Conservation (phyloP, 2,797 vertebrate species). For the Sebastes hopkinsi region DNA sequence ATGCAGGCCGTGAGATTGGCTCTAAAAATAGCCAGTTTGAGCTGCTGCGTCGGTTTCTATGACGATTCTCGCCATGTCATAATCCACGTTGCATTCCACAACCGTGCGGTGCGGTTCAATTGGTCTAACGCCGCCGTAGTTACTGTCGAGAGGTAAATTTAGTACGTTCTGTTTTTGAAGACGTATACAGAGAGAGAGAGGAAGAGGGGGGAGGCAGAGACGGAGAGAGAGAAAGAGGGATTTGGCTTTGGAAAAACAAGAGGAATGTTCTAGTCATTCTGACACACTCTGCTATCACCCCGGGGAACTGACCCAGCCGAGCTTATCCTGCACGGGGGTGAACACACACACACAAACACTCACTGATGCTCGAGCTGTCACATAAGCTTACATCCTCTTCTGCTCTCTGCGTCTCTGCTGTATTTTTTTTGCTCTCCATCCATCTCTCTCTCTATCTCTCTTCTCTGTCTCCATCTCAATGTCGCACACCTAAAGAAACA, state of each 20-base stretch:
- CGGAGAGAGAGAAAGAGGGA: conserved; percentile 11
- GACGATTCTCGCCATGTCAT: conserved; percentile 66
- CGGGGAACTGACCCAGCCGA: conserved; percentile 69
- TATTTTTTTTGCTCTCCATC: background rate
- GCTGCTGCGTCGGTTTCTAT: conserved; percentile 70
- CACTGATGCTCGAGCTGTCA: conserved; percentile 69
- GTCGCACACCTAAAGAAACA: conserved; percentile 42
- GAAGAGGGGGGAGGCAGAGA: background rate
- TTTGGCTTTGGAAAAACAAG: conserved; percentile 60
- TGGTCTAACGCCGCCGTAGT: conserved; percentile 41
- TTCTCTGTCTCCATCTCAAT: background rate
- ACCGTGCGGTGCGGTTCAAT: conserved; percentile 36
- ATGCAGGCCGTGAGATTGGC: background rate
- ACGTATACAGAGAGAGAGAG: background rate
- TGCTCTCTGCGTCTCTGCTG: conserved; percentile 30
- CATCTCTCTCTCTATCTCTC: background rate
- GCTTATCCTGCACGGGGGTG: conserved; percentile 59
- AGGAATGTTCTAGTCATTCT: conserved; percentile 64
- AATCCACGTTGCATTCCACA: conserved; percentile 69
- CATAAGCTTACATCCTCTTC: conserved; percentile 64
- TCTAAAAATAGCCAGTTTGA: conserved; percentile 73
- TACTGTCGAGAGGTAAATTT: conserved; percentile 53
- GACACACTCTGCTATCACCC: conserved; percentile 69
- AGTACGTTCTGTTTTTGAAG: conserved; percentile 22
- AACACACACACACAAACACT: conserved; percentile 37